These are phyloP conservation scores for Cactoblastis cactorum DNA, from an alignment of 2,888 invertebrate species.

Conservation along the genomic window DNA sequence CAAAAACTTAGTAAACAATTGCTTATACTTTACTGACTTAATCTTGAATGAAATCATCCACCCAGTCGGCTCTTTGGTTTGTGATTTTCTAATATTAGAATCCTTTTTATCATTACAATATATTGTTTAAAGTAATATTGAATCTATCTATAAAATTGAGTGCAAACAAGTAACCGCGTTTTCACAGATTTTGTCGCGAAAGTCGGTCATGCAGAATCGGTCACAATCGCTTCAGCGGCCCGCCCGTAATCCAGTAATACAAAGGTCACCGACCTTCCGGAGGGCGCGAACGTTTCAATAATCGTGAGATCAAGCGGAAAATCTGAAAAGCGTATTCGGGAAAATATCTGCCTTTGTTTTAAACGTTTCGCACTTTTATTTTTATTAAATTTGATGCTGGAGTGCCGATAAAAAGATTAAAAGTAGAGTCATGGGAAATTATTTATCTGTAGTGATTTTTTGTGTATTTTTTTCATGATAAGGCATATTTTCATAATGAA, in stretches of 20 bases:
- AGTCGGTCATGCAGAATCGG: conserved; percentile 5
- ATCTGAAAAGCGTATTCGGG: background rate
- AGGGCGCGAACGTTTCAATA: conserved; percentile 7
- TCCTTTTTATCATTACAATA: no score
- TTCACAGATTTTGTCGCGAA: background rate
- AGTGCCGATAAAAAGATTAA: no score
- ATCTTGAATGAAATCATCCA: no score
- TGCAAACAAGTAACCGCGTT: background rate
- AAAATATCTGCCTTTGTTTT: background rate
- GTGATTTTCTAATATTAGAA: no score
- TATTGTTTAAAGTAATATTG: no score
- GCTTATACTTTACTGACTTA: no score
- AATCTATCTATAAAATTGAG: background rate
- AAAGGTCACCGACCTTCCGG: conserved; percentile 12
- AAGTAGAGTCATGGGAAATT: no score
- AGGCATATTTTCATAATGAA: no score
- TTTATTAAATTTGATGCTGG: background rate
- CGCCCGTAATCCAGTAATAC: conserved; percentile 8
- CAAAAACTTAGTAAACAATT: no score
- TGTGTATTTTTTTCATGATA: no score
- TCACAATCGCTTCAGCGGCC: conserved; percentile 10
- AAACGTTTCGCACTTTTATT: background rate
- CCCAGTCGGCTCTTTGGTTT: no score
- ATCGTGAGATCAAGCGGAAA: conserved; percentile 5
- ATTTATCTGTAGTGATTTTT: no score